Percentiles rank a stretch among this genome's conserved stretches.
Conservation (phyloP, 2,888 invertebrate species). For the Heliconius sara region DNA sequence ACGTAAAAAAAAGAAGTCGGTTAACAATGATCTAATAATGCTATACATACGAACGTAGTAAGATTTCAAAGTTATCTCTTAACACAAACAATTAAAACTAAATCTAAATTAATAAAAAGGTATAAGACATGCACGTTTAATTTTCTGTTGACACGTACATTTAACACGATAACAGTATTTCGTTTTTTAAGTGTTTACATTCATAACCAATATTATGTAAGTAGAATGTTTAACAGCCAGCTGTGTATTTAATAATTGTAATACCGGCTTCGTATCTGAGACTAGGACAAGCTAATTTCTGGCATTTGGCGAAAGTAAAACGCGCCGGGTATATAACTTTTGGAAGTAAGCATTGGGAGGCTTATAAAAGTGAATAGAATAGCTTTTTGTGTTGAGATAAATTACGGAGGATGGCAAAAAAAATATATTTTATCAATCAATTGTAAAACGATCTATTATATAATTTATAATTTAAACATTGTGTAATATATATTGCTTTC, state of each 20-base stretch:
- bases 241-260: conserved; percentile 26
- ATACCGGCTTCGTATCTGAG: conserved; percentile 23
- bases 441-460: neutral
- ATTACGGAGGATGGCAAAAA: neutral
- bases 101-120: neutral
- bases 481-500: neutral
- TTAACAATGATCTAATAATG: neutral
- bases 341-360: neutral
- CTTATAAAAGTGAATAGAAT: neutral
- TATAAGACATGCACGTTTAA: neutral
- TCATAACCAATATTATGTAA: conserved; percentile 36
- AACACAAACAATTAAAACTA: neutral
- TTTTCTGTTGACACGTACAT: conserved; percentile 7
- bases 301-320: conserved; percentile 43
- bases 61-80: neutral
- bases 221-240: conserved; percentile 30
- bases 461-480: neutral
- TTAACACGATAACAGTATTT: conserved; percentile 6
- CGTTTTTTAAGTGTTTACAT: conserved; percentile 16
- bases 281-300: conserved; percentile 39
- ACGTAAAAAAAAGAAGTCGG: too few relatives aligned
- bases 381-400: neutral
- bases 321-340: conserved; percentile 31
- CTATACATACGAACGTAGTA: neutral
- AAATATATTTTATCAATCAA: neutral